Evolutionary conservation across 2,113 vertebrate species (phyloP).

Genomic region (Perognathus longimembris): DNA sequence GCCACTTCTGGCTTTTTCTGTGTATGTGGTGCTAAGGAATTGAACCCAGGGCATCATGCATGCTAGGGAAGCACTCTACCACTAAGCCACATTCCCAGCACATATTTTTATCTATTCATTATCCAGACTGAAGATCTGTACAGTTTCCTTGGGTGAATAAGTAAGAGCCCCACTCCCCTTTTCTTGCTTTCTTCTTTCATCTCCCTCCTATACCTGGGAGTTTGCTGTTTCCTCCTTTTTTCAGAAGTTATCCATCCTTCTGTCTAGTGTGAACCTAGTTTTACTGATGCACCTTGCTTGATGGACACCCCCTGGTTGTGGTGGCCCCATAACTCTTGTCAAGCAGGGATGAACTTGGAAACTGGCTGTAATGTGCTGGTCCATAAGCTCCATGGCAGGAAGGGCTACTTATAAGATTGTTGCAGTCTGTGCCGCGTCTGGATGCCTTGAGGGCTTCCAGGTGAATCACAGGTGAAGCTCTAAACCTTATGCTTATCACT

Average conservation of each 20-base stretch:
- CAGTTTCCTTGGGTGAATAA: slow-evolving; percentile 31
- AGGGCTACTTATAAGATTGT: background rate
- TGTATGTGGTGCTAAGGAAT: no score
- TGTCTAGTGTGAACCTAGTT: background rate
- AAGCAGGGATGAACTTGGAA: background rate
- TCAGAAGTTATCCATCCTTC: background rate
- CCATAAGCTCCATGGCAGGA: slow-evolving; percentile 20
- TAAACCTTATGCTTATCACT: slow-evolving; percentile 34
- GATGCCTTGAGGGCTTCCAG: no score
- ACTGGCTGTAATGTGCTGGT: slow-evolving; percentile 6
- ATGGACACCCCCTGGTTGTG: background rate
- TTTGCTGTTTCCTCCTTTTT: background rate
- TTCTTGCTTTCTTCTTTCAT: background rate
- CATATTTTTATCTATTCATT: background rate
- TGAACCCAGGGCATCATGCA: no score
- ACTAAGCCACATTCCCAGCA: no score
- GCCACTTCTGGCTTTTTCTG: no score
- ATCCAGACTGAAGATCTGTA: background rate
- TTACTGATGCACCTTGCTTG: background rate
- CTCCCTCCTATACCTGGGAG: background rate
- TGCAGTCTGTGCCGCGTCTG: no score
- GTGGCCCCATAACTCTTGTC: background rate
- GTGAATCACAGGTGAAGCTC: slow-evolving; percentile 29
- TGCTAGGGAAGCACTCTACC: no score
- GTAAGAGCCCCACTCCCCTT: background rate